Base-by-base conservation (phyloP, 92 coral and sea anemone species). In the Umimayanthus chanpuru region DNA sequence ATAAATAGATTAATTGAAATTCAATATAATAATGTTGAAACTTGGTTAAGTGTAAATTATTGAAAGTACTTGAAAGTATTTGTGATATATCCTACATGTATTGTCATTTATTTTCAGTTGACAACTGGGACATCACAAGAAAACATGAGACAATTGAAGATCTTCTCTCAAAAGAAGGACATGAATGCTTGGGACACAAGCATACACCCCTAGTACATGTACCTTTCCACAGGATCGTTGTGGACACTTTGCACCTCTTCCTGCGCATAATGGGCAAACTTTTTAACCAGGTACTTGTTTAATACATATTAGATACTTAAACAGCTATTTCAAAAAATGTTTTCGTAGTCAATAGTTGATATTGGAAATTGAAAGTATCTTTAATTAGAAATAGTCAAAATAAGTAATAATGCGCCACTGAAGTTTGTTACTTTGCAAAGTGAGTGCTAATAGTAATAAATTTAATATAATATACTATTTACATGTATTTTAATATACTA, bases 241-340 rank as follows among this genome's bases (percentile, higher is more conserved):
- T 44, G 21, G 91, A 89, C 50, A 89, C 88, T 4, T 77, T 83
- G 18, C 88, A 89, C 53, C 88, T 89, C 30, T 80, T 82, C 36
- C 88, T 89, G 21, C 6, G 90, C 43, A 79, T 88, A 16, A 79
- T 79, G 81, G 89, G 90, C 43, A 88, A 88, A 55, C 85, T 89
- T 30, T 76, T 89, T 12, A 89, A 89, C 70, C 91, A 89, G 91
- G 91, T 89, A 89, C 26, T 56, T 64, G 44, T 64, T 40, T 40
- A 40, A 82, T 82, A 82, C 39, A 82, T 73, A 36, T 82, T 65
- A 53, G 76, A 28, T 82, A 75, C 43, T 40, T 40, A 40, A 40
- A 40, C 43, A 40, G 43, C 43, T 40, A 40, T 40, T 40, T 40
- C 43, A 40, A 40, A 40, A 40, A 40, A 40, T 40, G 43, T 81